Base-by-base conservation (phyloP, 1,140 invertebrate species). In the Achatina immaculata region DNA sequence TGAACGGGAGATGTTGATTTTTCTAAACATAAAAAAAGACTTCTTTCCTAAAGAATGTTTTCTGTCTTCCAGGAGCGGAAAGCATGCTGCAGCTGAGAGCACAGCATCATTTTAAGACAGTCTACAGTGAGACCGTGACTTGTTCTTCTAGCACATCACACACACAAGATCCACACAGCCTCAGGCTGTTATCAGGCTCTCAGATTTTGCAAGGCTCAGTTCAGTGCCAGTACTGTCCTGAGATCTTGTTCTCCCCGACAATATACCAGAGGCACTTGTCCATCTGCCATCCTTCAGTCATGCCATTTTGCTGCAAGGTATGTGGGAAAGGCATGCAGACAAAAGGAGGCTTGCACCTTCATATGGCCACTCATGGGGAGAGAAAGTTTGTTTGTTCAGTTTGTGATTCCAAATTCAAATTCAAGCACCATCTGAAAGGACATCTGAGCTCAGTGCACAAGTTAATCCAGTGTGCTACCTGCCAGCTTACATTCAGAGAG, bases 251-350 rank as follows among this genome's bases (percentile, higher is more conserved):
- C 51, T 76, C 74, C 36, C 21, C 36, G 2, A 21, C 36, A 36
- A 1, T 40, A 0, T 76, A 40, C n/a, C 14, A 76, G 19, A 34
- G 55, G 6, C 76, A 78, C 51, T 3, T 66, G 40, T 36, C 76
- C 4, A 38, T 1, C 14, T 45, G 19, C n/a, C 58, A 68, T 68
- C 24, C 58, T 16, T 31, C 31, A 21, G 0, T 34, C 0, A 42
- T 78, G 65, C 76, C 76, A 21, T 83, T 80, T 72, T 48, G 45
- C 16, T 83, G 82, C 65, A 74, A 66, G 14, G 31, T 80, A 31
- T 83, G 82, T 31, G 82, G 78, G 21, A 83, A 83, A 48, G 78
- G 72, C 28, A 69, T 83, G 16, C 78, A 80, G 65, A 83, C 82
- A 16, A 80, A 77, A 31, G 43, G 73, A 51, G 78, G 78, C 58